Conservation (phyloP, 2,888 invertebrate genomes). For the Limnephilus marmoratus region DNA sequence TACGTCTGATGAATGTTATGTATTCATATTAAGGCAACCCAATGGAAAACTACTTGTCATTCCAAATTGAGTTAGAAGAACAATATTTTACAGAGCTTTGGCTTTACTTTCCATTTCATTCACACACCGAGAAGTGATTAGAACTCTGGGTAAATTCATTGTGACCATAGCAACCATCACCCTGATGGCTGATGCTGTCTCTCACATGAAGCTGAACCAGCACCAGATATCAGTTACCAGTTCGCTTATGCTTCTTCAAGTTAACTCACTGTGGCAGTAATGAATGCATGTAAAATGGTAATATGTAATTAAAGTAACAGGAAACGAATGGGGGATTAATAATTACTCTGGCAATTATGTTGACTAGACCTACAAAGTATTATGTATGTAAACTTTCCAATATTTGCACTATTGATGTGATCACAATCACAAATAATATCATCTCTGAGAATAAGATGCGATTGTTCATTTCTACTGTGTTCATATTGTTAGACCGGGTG, state of each 20-base stretch:
- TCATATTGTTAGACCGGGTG: slow-evolving; percentile 1
- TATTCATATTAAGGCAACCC: slow-evolving; percentile 27
- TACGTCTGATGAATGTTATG: slow-evolving; percentile 34
- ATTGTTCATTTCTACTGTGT: slow-evolving; percentile 29
- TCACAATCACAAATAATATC: slow-evolving; percentile 23
- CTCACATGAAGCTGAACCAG: neutral
- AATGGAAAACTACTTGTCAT: slow-evolving; percentile 17
- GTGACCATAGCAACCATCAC: neutral
- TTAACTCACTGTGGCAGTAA: neutral
- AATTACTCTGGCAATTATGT: slow-evolving; percentile 7
- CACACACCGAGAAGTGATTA: neutral
- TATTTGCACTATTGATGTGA: neutral
- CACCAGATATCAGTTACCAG: neutral
- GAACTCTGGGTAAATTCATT: neutral
- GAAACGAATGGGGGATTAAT: neutral
- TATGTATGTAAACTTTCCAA: slow-evolving; percentile 16
- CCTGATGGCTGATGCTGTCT: neutral
- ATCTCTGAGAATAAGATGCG: neutral
- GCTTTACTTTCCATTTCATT: neutral
- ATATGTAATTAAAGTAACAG: neutral
- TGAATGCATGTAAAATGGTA: neutral
- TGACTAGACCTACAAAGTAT: slow-evolving; percentile 1
- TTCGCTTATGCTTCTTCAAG: neutral
- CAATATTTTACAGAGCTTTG: neutral
- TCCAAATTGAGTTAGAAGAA: neutral